Conservation (phyloP, 1,140 invertebrate species). For the Uloborus diversus region DNA sequence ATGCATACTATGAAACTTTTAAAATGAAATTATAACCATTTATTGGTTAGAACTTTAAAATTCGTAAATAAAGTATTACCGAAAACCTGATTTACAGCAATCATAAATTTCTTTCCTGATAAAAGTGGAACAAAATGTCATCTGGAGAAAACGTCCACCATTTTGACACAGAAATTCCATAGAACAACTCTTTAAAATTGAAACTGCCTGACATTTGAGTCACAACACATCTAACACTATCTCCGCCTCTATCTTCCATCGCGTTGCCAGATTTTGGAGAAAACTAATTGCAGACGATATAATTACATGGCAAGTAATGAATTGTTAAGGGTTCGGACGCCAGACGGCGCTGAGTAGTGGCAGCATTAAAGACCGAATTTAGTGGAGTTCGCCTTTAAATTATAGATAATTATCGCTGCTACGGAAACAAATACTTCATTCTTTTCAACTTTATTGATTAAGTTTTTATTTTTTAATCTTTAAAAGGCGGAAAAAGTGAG, state of each 20-base stretch:
- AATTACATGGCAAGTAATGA: conserved; percentile 49
- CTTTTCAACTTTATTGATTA: conserved; percentile 53
- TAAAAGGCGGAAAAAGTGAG: conserved; percentile 1
- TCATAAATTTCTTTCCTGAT: too few species aligned
- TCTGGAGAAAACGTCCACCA: conserved; percentile 34
- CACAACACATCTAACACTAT: conserved; percentile 34
- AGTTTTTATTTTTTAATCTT: conserved; percentile 27
- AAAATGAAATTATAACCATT: too few species aligned
- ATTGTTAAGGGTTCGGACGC: conserved; percentile 52
- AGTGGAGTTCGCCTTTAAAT: conserved; percentile 43
- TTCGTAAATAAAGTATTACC: too few species aligned
- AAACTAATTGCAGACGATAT: conserved; percentile 53
- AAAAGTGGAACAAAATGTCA: too few species aligned
- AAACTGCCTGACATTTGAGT: conserved; percentile 34
- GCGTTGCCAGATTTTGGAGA: conserved; percentile 36
- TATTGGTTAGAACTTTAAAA: too few species aligned
- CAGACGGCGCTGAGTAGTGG: conserved; percentile 51
- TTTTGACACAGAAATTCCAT: conserved; percentile 50
- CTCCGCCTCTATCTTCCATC: conserved; percentile 26
- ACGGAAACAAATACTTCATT: conserved; percentile 56
- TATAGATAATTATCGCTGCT: conserved; percentile 53
- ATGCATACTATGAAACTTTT: too few species aligned
- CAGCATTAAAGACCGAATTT: conserved; percentile 26
- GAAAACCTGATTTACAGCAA: too few species aligned
- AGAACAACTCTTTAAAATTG: conserved; percentile 48